Evolutionary conservation across 2,113 vertebrate genomes (phyloP), one percentile per base, ranked within the genome.

Genomic region (Lipotes vexillifer): DNA sequence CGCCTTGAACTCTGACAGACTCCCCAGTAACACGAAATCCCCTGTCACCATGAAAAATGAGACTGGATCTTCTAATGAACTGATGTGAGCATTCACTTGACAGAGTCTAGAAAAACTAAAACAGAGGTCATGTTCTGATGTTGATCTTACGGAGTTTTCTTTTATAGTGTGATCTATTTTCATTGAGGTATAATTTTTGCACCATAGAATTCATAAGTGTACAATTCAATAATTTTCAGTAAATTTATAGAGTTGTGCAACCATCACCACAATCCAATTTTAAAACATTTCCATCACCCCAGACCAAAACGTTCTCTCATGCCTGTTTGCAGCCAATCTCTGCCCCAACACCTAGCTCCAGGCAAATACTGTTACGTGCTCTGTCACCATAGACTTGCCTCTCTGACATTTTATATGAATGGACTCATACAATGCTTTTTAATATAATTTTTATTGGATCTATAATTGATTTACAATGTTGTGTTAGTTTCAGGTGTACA

Each of bases 281-380:
- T 8, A 20, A 44, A 5, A 3, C 29, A 15, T 33, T 27, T 57
- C 33, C 29, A 3, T 71, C 52, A 18, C 63, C 41, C 75, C 69
- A 3, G 36, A 44, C 55, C 21, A 4, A 13, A 21, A 7, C 2
- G 10, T 12, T 52, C 46, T 33, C 57, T 11, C 0, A 4, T 2
- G 59, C 8, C 38, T 13, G 0, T 10, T 33, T 33, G 55, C 3
- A 9, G 52, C 7, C 27, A 4, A 8, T 29, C 21, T 17, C n/a
- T 4, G 72, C 63, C 31, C 63, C 49, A 14, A 18, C 1, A 4
- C 3, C 2, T 38, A 17, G 52, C n/a, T 65, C 10, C 0, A 20
- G 41, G 49, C 46, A 21, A 1, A 3, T 0, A 18, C 3, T 18
- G 27, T 4, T 0, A 0, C 3, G 29, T 23, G 38, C 1, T 10